These are phyloP conservation scores for Terebella lapidaria DNA, from an alignment of 2,888 invertebrate genomes.

Conservation along the genomic window DNA sequence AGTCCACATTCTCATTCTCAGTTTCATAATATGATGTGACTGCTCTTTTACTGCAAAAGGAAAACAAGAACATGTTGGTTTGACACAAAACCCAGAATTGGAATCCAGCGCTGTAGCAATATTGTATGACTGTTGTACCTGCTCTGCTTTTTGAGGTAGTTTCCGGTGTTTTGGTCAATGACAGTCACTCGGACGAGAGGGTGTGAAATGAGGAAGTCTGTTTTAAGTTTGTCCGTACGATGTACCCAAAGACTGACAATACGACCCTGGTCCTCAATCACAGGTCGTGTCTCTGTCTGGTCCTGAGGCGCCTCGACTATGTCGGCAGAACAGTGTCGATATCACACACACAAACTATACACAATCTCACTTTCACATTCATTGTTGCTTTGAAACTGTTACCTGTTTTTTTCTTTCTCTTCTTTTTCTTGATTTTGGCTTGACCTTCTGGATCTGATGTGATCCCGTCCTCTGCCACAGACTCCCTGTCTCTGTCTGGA, in stretches of 20 bases:
- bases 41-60: conserved; percentile 44
- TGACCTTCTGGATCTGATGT: conserved; percentile 1
- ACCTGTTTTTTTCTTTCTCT: conserved; percentile 31
- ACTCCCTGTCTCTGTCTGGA: conserved; percentile 13
- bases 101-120: too few species aligned
- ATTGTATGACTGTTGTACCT: too few species aligned
- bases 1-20: conserved; percentile 49
- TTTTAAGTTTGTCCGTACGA: conserved; percentile 60
- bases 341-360: too few species aligned
- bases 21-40: conserved; percentile 58
- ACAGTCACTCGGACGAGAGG: conserved; percentile 64
- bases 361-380: neutral
- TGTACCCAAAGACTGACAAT: conserved; percentile 60
- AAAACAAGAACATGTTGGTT: too few species aligned
- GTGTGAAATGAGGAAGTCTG: conserved; percentile 61
- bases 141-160: conserved; percentile 57
- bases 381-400: too few species aligned
- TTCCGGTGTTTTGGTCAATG: conserved; percentile 59
- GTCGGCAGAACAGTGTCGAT: too few species aligned
- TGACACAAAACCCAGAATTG: too few species aligned
- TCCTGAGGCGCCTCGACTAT: too few species aligned
- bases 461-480: conserved; percentile 11
- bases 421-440: conserved; percentile 26
- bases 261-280: conserved; percentile 31
- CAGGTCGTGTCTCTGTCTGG: neutral